These are phyloP conservation scores for Micropoecilia bifurca DNA, from an alignment of 2,797 vertebrate species.

Conservation along the genomic window DNA sequence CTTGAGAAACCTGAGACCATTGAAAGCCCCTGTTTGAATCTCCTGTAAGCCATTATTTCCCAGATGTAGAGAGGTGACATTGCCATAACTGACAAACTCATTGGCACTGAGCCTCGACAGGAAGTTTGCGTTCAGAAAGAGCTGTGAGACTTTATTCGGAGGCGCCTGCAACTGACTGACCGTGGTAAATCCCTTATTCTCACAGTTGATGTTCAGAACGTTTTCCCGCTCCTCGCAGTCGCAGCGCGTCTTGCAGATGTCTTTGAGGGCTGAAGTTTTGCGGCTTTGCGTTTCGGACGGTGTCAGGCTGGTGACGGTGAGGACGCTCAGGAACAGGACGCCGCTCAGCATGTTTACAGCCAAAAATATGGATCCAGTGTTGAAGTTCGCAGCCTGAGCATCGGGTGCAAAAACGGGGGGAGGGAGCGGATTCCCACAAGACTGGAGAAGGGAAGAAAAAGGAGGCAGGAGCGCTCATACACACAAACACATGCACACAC, in stretches of 20 bases:
- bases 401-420: constrained; percentile 2
- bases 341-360: constrained; percentile 96
- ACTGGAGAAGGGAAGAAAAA: neutral
- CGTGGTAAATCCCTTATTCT: constrained; percentile 96
- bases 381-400: constrained; percentile 60
- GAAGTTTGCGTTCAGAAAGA: constrained; percentile 96
- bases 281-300: constrained; percentile 89
- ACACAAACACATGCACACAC: constrained; percentile 16
- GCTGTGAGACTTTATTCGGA: constrained; percentile 93
- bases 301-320: constrained; percentile 90
- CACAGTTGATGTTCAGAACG: constrained; percentile 95
- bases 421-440: constrained; percentile 35
- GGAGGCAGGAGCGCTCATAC: constrained; percentile 33
- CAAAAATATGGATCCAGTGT: constrained; percentile 72
- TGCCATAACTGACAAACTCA: constrained; percentile 95
- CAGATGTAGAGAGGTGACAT: constrained; percentile 94
- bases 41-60: constrained; percentile 98
- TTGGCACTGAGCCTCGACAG: constrained; percentile 91
- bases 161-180: constrained; percentile 91
- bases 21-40: constrained; percentile 91
- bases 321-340: constrained; percentile 92
- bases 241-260: constrained; percentile 96
- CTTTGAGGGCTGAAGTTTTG: constrained; percentile 92
- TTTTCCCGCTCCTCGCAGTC: constrained; percentile 96
- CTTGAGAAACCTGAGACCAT: constrained; percentile 91